Conservation (phyloP, 2,797 vertebrate species). For the Adrianichthys oophorus region DNA sequence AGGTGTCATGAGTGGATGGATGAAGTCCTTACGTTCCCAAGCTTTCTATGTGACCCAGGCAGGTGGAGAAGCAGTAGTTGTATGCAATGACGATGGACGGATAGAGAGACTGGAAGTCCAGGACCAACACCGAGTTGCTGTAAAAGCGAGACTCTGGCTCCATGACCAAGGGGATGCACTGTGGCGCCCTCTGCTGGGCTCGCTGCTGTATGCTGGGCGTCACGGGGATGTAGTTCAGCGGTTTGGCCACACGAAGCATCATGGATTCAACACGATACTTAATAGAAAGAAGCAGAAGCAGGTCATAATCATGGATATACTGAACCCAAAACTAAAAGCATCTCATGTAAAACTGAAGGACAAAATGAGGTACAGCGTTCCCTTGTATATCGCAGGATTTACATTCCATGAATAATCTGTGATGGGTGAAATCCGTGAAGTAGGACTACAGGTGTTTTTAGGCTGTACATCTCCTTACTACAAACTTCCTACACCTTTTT, state of each 20-base stretch:
- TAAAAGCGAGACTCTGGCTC: conserved; percentile 98
- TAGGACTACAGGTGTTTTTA: no score
- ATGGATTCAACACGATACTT: conserved; percentile 99
- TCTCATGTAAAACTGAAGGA: neutral
- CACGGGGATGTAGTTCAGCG: conserved; percentile 94
- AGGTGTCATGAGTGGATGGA: neutral
- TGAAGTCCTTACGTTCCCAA: conserved; percentile 88
- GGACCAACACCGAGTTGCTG: conserved; percentile 93
- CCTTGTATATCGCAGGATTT: no score
- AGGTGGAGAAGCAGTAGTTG: conserved; percentile 99
- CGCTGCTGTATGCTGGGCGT: conserved; percentile 91
- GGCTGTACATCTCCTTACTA: no score
- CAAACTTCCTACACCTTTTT: no score
- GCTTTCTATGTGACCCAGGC: conserved; percentile 91
- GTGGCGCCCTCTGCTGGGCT: conserved; percentile 91
- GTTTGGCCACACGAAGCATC: conserved; percentile 97
- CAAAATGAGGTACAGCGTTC: no score
- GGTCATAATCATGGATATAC: neutral
- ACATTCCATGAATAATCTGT: no score
- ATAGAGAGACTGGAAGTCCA: conserved; percentile 97
- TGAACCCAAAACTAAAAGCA: neutral
- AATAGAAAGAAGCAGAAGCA: neutral
- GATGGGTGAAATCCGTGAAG: no score
- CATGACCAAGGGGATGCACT: conserved; percentile 93
- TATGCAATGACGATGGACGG: conserved; percentile 98